Evolutionary conservation across 1,140 invertebrate species (phyloP).

Genomic region (Pseudomyrmex flavicornis): DNA sequence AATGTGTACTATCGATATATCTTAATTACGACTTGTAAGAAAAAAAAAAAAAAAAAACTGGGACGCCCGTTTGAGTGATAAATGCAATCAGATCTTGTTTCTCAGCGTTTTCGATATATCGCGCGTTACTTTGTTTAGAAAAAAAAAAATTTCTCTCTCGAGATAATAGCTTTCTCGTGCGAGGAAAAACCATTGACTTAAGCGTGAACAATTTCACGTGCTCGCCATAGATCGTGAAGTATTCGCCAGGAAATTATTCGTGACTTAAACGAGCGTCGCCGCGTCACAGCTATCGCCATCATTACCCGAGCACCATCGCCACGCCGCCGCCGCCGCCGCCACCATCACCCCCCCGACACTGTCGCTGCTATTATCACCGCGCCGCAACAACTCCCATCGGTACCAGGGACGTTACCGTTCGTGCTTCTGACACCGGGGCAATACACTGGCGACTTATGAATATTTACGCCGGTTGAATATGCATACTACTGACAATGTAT

Average conservation of each 20-base stretch:
- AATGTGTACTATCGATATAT: neutral
- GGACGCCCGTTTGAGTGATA: too few species aligned
- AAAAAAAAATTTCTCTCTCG: neutral
- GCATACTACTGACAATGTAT: slow-evolving; percentile 82
- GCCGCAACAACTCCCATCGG: slow-evolving; percentile 28
- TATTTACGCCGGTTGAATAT: slow-evolving; percentile 83
- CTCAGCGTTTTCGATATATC: neutral
- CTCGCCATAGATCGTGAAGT: slow-evolving; percentile 16
- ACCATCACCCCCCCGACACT: slow-evolving; percentile 11
- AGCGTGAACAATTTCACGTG: slow-evolving; percentile 34
- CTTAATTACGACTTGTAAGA: neutral
- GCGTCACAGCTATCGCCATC: slow-evolving; percentile 48
- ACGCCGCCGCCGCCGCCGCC: slow-evolving; percentile 22
- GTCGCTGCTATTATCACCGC: slow-evolving; percentile 45
- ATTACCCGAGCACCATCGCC: slow-evolving; percentile 25
- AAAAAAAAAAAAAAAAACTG: too few species aligned
- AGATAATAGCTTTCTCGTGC: neutral
- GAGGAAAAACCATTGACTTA: slow-evolving; percentile 6
- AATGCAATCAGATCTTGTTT: neutral
- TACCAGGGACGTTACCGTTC: slow-evolving; percentile 41
- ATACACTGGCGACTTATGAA: slow-evolving; percentile 81
- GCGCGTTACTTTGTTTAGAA: neutral
- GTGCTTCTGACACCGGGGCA: slow-evolving; percentile 73
- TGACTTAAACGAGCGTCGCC: slow-evolving; percentile 63
- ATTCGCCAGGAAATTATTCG: slow-evolving; percentile 60